Base-by-base conservation (phyloP, 2,888 invertebrate genomes). In the Drosophila sordidula region DNA sequence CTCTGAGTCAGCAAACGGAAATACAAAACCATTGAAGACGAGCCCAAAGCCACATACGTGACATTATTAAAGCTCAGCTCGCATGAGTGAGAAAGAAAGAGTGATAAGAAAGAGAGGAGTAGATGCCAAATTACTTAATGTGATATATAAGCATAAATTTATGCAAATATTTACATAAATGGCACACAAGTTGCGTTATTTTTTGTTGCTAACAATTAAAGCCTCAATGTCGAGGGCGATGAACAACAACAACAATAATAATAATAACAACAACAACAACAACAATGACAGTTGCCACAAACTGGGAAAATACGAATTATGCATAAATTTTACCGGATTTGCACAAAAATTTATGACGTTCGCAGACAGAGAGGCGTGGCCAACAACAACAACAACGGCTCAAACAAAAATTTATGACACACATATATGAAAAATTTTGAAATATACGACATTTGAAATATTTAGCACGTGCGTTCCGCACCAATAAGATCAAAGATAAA, bases 251-350 rank as follows among this genome's bases (percentile, higher is more conserved):
- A 29, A 18, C 14, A 59, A 32, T 34, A 52, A 58, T 14, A 36
- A 44, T 22, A 52, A 14, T 29, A 39, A 42, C 29, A 54, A 14
- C 16, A 41, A 41, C 12, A 34, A 14, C 25, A 59, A 46, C 49
- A 47, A 55, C 38, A 57, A 32, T 42, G 42, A 29, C 52, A 57
- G 16, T 16, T 29, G 69, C 61, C 34, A 56, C 63, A 77, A 80
- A 74, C 57, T 67, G 56, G 63, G 49, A 70, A 58, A 50, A 65
- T 36, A 80, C 78, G 70, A 78, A 78, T 78, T 69, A 80, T 81
- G 78, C 81, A 81, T 78, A 75, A 55, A 83, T 83, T 80, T 80
- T 55, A 71, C 42, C 57, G 68, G 78, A 83, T 81, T 83, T 75
- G 70, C 75, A 66, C 57, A 71, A 63, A 72, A 70, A 70, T 71